Conservation (phyloP, 2,797 vertebrate species). For the Poeciliopsis gracilis region DNA sequence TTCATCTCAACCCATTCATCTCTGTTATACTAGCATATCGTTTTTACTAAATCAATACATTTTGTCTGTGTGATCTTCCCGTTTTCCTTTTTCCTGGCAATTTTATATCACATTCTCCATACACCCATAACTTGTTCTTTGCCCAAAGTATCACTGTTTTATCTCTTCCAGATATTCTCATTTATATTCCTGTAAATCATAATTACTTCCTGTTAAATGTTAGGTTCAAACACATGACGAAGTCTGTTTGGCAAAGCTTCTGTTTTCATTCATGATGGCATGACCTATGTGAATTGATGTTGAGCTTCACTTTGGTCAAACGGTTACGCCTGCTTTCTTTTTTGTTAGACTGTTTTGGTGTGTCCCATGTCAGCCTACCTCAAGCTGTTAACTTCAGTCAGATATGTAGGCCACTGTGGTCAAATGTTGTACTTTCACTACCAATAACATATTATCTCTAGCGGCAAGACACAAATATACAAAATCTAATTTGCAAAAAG, state of each 20-base stretch:
- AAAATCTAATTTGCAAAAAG: not conserved
- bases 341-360: not conserved
- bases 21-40: not conserved
- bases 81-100: not conserved
- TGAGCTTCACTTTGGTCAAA: not conserved
- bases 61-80: not conserved
- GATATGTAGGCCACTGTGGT: not conserved
- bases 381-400: not conserved
- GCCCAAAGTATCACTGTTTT: not conserved
- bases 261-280: not conserved
- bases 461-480: not conserved
- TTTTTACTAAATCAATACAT: not conserved
- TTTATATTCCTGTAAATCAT: not conserved
- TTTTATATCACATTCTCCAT: not conserved
- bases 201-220: not conserved
- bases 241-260: not conserved
- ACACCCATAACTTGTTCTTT: not conserved
- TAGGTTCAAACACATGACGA: not conserved
- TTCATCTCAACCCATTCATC: not conserved
- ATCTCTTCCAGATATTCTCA: not conserved
- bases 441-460: not conserved
- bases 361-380: not conserved
- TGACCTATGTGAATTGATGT: not conserved
- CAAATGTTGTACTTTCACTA: not conserved
- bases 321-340: not conserved